phyloP scores from a whole-genome alignment of 2,797 vertebrate genomes.

The Prunella strophiata region DNA sequence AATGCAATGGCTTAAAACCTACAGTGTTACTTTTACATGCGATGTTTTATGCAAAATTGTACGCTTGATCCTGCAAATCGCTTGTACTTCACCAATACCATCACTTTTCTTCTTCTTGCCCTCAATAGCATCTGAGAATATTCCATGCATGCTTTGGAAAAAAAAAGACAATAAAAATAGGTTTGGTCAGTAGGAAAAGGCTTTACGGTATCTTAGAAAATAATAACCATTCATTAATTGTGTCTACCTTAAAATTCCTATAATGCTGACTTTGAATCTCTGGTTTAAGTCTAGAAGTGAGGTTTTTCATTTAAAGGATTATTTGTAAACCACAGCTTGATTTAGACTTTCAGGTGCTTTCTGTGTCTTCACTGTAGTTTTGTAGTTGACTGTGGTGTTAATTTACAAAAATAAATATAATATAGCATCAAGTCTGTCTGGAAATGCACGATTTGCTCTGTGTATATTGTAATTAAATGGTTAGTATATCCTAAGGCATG shows the following conservation, averaged over 20 bases:
- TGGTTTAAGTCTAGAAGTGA: conserved; percentile 76
- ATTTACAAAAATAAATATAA: conserved; percentile 75
- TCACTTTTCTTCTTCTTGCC: conserved; percentile 74
- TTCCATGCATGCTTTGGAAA: conserved; percentile 76
- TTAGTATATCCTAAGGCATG: conserved; percentile 84
- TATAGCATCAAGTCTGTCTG: conserved; percentile 75
- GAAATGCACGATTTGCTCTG: conserved; percentile 75
- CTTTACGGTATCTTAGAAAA: conserved; percentile 73
- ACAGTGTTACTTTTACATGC: conserved; percentile 78
- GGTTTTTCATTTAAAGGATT: conserved; percentile 72
- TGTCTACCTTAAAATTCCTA: conserved; percentile 76
- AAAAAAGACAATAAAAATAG: conserved; percentile 47
- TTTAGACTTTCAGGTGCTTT: conserved; percentile 74
- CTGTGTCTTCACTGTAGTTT: conserved; percentile 77
- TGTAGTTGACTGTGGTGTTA: conserved; percentile 74
- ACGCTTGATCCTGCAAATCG: conserved; percentile 75
- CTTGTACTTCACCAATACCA: conserved; percentile 74
- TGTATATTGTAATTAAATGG: conserved; percentile 76
- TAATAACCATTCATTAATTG: conserved; percentile 70
- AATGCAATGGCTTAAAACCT: conserved; percentile 85
- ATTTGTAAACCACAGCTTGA: conserved; percentile 76
- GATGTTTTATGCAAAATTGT: conserved; percentile 80
- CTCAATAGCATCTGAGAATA: conserved; percentile 76
- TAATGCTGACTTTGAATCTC: conserved; percentile 77
- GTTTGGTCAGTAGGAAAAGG: conserved; percentile 72